Base-by-base conservation (phyloP, 92 coral and sea anemone species). In the Paramuricea clavata region DNA sequence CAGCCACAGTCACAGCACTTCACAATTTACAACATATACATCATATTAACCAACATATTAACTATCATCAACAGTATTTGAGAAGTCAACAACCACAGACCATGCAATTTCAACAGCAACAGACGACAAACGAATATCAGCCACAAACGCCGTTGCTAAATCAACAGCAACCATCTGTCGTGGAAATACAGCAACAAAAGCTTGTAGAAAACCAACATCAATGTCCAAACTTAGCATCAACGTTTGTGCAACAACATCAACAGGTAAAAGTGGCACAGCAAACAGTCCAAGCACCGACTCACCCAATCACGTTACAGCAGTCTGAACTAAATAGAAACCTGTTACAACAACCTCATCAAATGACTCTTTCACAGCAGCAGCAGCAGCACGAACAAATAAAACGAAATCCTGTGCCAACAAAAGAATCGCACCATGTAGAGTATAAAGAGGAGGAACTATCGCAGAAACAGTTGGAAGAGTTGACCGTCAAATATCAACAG, bases 1-100 rank as follows among this genome's bases (percentile, higher is more conserved):
- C n/a, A n/a, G n/a, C n/a, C 61, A 39, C 72, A 5, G 56, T 73
- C 15, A 67, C 71, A n/a, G 71, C 56, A 5, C 34, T 25, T 21
- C 52, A 33, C 26, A 3, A 7, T 1, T 7, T 23, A 19, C 73
- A 33, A 60, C 84, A 79, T 54, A 1, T 23, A 21, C 83, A 54
- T 13, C 84, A 79, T 25, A 21, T 49, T 54, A 36, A 33, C 57
- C 72, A 79, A 21, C 84, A 79, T 39, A 39, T 32, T 32, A 65
- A 65, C 39, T 65, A 33, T 79, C 26, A 15, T 6, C 72, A 59
- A 79, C 83, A 54, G 49, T 49, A 49, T 49, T 9, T 65, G 39
- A 28, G 41, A 30, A 65, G 23, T 65, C 41, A 65, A 65, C 72
- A 30, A 19, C 6, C 72, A 19, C 82, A 50, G 12, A 60, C 15